Conservation (phyloP, 2,888 invertebrate genomes). For the Agrotis puta region DNA sequence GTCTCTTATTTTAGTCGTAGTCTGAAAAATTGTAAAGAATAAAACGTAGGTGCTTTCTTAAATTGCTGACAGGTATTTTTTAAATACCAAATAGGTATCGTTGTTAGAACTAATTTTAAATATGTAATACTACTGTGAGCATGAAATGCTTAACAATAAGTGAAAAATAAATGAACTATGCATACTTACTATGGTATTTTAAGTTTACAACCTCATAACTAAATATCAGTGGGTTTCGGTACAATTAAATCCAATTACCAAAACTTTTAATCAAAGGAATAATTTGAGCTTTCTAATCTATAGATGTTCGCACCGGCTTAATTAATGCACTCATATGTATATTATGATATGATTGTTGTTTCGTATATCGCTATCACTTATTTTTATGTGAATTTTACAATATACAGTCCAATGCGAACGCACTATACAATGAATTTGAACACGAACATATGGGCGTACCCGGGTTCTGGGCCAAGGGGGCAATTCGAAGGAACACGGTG, state of each 20-base stretch:
- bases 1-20: slow-evolving; percentile 11
- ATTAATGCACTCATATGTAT: too few species aligned
- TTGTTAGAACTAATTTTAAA: slow-evolving; percentile 41
- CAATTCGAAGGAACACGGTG: too few species aligned
- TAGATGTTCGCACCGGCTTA: too few species aligned
- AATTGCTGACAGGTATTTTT: slow-evolving; percentile 39
- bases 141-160: slow-evolving; percentile 56
- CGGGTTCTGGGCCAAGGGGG: too few species aligned
- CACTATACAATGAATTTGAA: neutral
- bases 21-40: slow-evolving; percentile 26
- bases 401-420: neutral
- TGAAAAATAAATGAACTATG: slow-evolving; percentile 51
- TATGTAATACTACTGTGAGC: slow-evolving; percentile 45
- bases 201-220: neutral
- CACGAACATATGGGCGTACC: neutral
- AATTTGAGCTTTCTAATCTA: too few species aligned
- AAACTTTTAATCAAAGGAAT: too few species aligned
- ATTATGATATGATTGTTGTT: too few species aligned
- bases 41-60: slow-evolving; percentile 55
- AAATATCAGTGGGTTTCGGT: neutral
- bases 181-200: slow-evolving; percentile 24
- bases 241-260: too few species aligned
- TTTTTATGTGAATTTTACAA: neutral
- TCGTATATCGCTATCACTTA: neutral
- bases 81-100: slow-evolving; percentile 36